Conservation (phyloP, 2,888 invertebrate genomes). For the Rapana venosa region DNA sequence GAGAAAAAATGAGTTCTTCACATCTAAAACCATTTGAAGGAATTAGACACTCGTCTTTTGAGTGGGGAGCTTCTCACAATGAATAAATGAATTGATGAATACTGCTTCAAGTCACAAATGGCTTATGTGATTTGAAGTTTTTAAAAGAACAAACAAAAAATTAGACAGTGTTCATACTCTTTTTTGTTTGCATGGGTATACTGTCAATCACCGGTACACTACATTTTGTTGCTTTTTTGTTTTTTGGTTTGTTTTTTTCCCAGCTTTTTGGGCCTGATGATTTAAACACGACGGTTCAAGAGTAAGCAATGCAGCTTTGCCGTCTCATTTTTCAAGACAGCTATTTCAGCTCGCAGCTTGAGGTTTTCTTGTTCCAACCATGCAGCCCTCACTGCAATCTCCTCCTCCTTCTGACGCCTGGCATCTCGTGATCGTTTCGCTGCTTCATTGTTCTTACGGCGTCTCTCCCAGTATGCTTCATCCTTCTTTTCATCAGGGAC, state of each 20-base stretch:
- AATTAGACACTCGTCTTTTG: no score
- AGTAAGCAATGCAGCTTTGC: slow-evolving; percentile 82
- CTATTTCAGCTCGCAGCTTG: slow-evolving; percentile 85
- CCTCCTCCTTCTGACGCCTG: slow-evolving; percentile 92
- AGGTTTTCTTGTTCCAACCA: slow-evolving; percentile 92
- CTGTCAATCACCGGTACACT: neutral
- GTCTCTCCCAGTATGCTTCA: slow-evolving; percentile 90
- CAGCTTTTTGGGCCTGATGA: neutral
- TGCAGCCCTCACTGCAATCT: slow-evolving; percentile 91
- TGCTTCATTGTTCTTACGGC: slow-evolving; percentile 95
- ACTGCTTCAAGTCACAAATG: no score
- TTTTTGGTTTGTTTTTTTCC: neutral
- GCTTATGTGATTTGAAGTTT: neutral
- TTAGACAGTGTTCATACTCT: neutral
- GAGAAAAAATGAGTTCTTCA: no score
- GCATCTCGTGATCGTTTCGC: slow-evolving; percentile 96
- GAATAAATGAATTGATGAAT: no score
- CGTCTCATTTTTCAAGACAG: slow-evolving; percentile 84
- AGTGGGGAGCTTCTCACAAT: no score
- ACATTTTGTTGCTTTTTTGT: neutral
- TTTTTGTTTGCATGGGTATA: neutral
- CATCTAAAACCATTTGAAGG: no score
- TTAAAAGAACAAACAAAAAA: neutral
- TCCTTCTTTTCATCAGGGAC: slow-evolving; percentile 82
- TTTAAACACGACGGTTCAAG: slow-evolving; percentile 65